Evolutionary conservation across 1,140 invertebrate species (phyloP), one percentile per base, ranked within the genome.

Genomic region (Lordiphosa stackelbergi): DNA sequence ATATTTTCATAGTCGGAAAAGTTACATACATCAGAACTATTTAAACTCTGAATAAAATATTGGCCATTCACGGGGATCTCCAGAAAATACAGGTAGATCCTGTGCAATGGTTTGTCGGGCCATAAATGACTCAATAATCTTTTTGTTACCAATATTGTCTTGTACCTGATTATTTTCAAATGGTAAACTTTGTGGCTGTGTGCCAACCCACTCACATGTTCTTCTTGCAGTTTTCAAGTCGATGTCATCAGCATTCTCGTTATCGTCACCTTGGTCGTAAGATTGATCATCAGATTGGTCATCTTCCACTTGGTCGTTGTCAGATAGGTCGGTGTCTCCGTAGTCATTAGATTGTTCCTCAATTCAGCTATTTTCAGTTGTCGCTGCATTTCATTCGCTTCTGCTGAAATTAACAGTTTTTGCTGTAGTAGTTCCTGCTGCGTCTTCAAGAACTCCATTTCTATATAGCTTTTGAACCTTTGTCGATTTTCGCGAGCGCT

Each of bases 1-100:
- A 57, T 49, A n/a, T 57, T 57, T 51, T 48, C 38, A 40, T 57
- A 57, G 3, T 49, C 22, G 9, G 16, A 19, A 42, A 35, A 49
- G 1, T 42, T 19, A 57, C 24, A 42, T 5, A 35, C 8, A n/a
- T 35, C 12, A 28, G 46, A 8, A 9, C 45, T 28, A 12, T 34
- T 24, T 11, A 38, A 46, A 55, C 10, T 46, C 42, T 5, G 53
- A 19, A 47, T 36, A 46, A 24, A 56, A 56, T 37, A 40, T 31
- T 28, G 35, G 54, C 36, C 54, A 56, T 34, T 56, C 54, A 38
- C 35, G 12, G 6, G 36, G 45, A 38, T 57, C 38, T 13, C 54
- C 54, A 16, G 45, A 31, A 41, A 57, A 57, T 57, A 22, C 28
- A 9, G 54, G 45, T 22, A 57, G 24, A 4, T 57, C 56, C 19